A percentile compares a stretch with the other conserved stretches of the same genome.
phyloP scores from a whole-genome alignment of 2,888 invertebrate genomes.

The Stenoptilia bipunctidactyla region DNA sequence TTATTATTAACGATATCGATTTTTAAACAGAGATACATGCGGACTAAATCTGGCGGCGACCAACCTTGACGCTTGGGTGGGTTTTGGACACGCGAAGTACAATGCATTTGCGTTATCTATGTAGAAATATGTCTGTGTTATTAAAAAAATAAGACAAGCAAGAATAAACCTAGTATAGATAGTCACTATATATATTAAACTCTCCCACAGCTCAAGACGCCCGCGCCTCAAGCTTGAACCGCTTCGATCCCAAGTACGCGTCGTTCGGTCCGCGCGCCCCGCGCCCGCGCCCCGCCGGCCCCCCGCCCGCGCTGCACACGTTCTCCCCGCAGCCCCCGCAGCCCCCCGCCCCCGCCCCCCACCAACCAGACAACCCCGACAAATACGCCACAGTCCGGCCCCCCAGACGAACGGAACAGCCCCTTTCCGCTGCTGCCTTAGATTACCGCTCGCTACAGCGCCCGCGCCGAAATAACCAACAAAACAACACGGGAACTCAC shows the following conservation, averaged over 20 bases:
- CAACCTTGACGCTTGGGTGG: too few relatives aligned
- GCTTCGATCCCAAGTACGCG: constrained; percentile 72
- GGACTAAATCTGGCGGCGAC: too few relatives aligned
- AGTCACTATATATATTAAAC: too few relatives aligned
- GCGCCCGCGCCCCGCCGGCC: constrained; percentile 54
- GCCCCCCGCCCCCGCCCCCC: constrained; percentile 19
- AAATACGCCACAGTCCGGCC: constrained; percentile 60
- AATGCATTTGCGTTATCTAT: too few relatives aligned
- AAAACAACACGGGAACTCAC: constrained; percentile 18
- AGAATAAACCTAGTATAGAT: too few relatives aligned
- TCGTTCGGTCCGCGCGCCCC: constrained; percentile 66
- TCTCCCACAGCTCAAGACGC: constrained; percentile 21
- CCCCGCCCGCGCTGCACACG: constrained; percentile 37
- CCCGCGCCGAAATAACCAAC: constrained; percentile 43
- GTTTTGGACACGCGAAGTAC: too few relatives aligned
- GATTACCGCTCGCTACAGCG: constrained; percentile 73
- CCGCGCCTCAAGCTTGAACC: constrained; percentile 64
- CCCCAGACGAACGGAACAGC: constrained; percentile 48
- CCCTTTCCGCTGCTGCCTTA: constrained; percentile 64
- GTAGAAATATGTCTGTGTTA: too few relatives aligned
- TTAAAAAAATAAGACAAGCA: too few relatives aligned
- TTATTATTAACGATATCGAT: too few relatives aligned
- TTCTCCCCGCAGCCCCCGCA: constrained; percentile 28
- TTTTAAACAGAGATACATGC: too few relatives aligned
- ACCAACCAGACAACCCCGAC: constrained; percentile 30